These are phyloP conservation scores for Phenganax subtilis DNA, from an alignment of 92 coral and sea anemone species.

Conservation along the genomic window DNA sequence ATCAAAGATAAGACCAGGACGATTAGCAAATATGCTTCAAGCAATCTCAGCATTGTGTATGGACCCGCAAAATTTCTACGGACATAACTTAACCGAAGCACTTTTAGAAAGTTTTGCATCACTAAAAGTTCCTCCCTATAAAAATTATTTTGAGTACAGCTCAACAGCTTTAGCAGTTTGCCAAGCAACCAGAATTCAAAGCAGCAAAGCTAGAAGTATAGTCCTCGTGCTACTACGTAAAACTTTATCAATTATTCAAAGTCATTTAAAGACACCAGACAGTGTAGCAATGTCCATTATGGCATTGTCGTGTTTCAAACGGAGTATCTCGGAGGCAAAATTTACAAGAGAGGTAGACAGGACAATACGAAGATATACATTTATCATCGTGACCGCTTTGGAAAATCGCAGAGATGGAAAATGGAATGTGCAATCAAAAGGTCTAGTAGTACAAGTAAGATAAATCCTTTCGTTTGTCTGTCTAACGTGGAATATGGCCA, in stretches of 20 bases:
- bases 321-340: background rate
- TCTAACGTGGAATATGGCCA: background rate
- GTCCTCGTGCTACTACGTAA: background rate
- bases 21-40: constrained; percentile 51
- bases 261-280: constrained; percentile 1
- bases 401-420: background rate
- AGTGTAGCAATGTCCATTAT: constrained; percentile 14
- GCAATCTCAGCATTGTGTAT: constrained; percentile 17
- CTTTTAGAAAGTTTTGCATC: constrained; percentile 3
- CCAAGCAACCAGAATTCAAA: background rate
- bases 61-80: constrained; percentile 12
- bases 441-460: constrained; percentile 16
- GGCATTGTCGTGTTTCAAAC: constrained; percentile 26
- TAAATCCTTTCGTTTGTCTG: too few relatives aligned
- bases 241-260: background rate
- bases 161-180: constrained; percentile 15
- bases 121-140: too few relatives aligned
- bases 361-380: background rate
- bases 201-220: background rate
- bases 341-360: too few relatives aligned
- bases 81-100: constrained; percentile 11
- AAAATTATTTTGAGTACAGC: constrained; percentile 25
- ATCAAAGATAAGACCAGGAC: constrained; percentile 45
- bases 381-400: background rate
- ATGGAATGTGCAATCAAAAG: constrained; percentile 32